Evolutionary conservation across 1,140 invertebrate genomes (phyloP).

Genomic region (Trachelipus rathkii): DNA sequence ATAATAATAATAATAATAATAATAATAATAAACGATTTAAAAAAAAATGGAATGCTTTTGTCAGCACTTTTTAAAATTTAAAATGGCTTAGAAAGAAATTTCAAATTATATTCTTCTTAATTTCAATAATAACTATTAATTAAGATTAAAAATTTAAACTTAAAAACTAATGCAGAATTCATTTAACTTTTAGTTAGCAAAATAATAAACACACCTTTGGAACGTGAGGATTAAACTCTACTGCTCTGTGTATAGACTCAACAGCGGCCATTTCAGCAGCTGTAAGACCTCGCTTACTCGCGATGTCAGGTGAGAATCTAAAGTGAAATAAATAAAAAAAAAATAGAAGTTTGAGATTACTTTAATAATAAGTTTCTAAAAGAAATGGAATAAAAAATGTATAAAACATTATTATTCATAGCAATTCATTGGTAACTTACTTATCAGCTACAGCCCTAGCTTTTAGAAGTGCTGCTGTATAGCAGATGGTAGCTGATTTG

Average conservation of each 20-base stretch:
- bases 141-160: too few relatives aligned
- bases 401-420: not conserved
- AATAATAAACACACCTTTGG: constrained; percentile 63
- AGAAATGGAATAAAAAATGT: not conserved
- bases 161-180: too few relatives aligned
- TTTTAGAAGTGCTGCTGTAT: constrained; percentile 91
- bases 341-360: constrained; percentile 13
- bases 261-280: constrained; percentile 89
- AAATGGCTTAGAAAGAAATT: too few relatives aligned
- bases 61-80: too few relatives aligned
- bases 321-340: not conserved
- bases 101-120: too few relatives aligned
- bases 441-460: constrained; percentile 88
- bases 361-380: not conserved
- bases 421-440: constrained; percentile 50
- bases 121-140: too few relatives aligned
- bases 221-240: constrained; percentile 98
- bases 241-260: constrained; percentile 93
- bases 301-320: constrained; percentile 75
- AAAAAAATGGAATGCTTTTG: too few relatives aligned
- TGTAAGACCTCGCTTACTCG: constrained; percentile 79
- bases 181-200: too few relatives aligned
- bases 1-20: too few relatives aligned
- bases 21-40: too few relatives aligned
- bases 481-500: constrained; percentile 95